phyloP scores from a whole-genome alignment of 2,888 invertebrate species.

The Junonia oenone region DNA sequence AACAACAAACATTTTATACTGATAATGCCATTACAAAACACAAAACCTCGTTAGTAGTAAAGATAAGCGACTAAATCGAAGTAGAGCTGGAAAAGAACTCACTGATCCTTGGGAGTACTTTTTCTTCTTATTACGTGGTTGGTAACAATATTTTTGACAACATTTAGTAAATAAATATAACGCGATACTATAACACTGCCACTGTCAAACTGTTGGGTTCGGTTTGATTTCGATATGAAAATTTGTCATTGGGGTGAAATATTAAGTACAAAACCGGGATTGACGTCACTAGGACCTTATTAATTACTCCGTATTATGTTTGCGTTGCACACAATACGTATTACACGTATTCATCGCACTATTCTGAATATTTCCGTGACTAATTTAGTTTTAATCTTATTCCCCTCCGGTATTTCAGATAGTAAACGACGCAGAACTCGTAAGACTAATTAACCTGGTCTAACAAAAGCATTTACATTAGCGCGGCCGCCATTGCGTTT shows the following conservation, averaged over 20 bases:
- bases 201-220: not conserved
- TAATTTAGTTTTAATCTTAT: constrained; percentile 1
- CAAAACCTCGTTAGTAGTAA: constrained; percentile 37
- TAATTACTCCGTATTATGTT: not conserved
- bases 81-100: constrained; percentile 4
- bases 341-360: constrained; percentile 1
- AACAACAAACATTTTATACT: constrained; percentile 39
- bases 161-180: not conserved
- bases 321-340: not conserved
- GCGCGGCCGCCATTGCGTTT: not conserved
- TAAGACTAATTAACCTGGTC: constrained; percentile 4
- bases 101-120: not conserved
- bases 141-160: not conserved
- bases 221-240: not conserved
- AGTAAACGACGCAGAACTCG: constrained; percentile 14
- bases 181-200: not conserved
- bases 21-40: constrained; percentile 41
- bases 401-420: constrained; percentile 4
- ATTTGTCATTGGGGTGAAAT: no score
- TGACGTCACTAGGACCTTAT: not conserved
- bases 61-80: constrained; percentile 33
- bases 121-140: not conserved
- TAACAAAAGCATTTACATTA: constrained; percentile 5
- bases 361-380: constrained; percentile 14
- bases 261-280: not conserved